Conservation (phyloP, 2,888 invertebrate species). For the Phyto melanocephala region DNA sequence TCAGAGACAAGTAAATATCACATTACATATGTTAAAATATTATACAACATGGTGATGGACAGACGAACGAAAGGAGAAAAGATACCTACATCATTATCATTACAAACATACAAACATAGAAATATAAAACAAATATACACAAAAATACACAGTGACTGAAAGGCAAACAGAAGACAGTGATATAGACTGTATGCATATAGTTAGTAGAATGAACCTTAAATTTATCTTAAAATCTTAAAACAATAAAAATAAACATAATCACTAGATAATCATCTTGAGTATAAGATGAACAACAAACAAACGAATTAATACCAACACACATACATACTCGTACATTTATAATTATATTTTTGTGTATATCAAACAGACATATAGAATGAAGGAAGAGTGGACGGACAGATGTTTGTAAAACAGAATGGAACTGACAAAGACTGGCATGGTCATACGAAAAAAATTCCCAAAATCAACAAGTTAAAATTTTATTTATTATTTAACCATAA, state of each 20-base stretch:
- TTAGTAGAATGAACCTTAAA: constrained; percentile 47
- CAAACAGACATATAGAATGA: background rate
- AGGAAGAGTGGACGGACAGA: background rate
- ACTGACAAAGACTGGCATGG: constrained; percentile 6
- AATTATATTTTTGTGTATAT: no score
- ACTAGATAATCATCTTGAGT: constrained; percentile 60
- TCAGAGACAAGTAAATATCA: constrained; percentile 61
- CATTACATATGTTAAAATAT: constrained; percentile 61
- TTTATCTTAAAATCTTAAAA: constrained; percentile 61
- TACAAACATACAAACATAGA: constrained; percentile 17
- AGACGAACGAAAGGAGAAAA: background rate
- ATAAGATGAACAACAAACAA: constrained; percentile 53
- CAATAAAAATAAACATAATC: constrained; percentile 62
- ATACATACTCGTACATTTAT: background rate
- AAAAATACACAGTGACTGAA: constrained; percentile 15
- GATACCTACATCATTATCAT: constrained; percentile 40
- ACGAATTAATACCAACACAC: constrained; percentile 3
- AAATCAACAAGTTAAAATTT: constrained; percentile 50
- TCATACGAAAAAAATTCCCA: constrained; percentile 25
- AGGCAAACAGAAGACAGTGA: constrained; percentile 27
- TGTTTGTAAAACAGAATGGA: background rate
- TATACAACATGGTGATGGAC: constrained; percentile 25
- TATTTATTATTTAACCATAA: no score
- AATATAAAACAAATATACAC: background rate
- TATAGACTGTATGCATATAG: background rate